Evolutionary conservation across 1,140 invertebrate species (phyloP), one percentile per base, ranked within the genome.

Genomic region (Drosophila kepulauana): DNA sequence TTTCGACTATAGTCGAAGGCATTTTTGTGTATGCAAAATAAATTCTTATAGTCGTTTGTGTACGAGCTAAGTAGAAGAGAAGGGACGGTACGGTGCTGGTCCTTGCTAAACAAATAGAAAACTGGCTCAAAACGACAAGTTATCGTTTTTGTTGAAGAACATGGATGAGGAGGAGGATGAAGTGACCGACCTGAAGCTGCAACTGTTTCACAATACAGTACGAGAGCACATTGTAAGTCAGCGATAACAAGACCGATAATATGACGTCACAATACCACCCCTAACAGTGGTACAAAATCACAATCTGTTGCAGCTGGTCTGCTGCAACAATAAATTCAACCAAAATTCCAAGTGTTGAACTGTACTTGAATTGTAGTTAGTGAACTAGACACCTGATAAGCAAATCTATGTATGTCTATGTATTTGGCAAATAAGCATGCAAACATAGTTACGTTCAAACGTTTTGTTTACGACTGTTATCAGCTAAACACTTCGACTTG

Each of bases 141-240:
- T 79, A 49, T 68, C 75, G 41, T 74, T 82, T 38, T 88, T 89
- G 45, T 57, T 85, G 2, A 81, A 61, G 77, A 84, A 78, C 71
- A 92, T 92, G 88, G 85, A 91, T 3, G 91, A 92, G 3, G 94
- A 94, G 69, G 94, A 92, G 67, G 96, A 96, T 91, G 94, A 95
- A 92, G 94, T 95, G 54, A 94, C 95, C 59, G 96, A 97, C 93
- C 93, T 96, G 75, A 94, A 96, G 81, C 96, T 97, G 93, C 96
- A 97, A 93, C 94, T 97, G 92, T 99, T 99, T 93, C 97, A 98
- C 93, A 98, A 98, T 92, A 98, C 97, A 90, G 96, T 99, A 66
- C 94, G 98, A 75, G 97, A 98, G 93, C 97, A 98, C 93, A 97
- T 98, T 86, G 97, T 98, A 93, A 97, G 97, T 96, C 49, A 13